phyloP scores from a whole-genome alignment of 2,797 vertebrate species.

The Remorina albescens region DNA sequence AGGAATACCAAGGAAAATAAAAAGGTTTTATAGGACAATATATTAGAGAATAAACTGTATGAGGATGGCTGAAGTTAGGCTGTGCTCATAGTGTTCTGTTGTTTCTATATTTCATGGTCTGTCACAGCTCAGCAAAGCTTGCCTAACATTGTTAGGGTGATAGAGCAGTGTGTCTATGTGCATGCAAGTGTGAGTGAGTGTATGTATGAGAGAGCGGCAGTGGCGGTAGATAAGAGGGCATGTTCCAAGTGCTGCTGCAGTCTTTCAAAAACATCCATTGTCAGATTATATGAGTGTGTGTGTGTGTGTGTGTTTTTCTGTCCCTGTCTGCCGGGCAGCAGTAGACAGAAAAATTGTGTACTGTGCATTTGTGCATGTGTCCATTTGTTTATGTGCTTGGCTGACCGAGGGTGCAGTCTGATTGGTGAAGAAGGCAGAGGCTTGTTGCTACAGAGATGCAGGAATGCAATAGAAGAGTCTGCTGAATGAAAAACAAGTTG shows the following conservation, averaged over 20 bases:
- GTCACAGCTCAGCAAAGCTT: constrained; percentile 77
- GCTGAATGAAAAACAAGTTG: constrained; percentile 26
- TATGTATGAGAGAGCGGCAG: constrained; percentile 23
- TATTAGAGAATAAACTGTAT: constrained; percentile 58
- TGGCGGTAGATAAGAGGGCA: constrained; percentile 50
- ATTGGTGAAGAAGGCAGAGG: constrained; percentile 60
- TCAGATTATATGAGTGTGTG: constrained; percentile 4
- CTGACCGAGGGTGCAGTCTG: constrained; percentile 57
- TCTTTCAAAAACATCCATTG: constrained; percentile 60
- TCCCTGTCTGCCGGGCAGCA: constrained; percentile 17
- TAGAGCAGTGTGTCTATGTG: constrained; percentile 58
- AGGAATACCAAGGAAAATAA: constrained; percentile 28
- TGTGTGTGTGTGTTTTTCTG: background rate
- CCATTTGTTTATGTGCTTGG: constrained; percentile 43
- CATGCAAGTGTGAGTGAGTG: constrained; percentile 33
- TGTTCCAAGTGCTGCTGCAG: constrained; percentile 45
- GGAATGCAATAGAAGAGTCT: constrained; percentile 46
- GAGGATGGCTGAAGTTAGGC: constrained; percentile 55
- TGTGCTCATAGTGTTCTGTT: constrained; percentile 62
- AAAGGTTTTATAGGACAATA: constrained; percentile 48
- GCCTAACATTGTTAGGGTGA: constrained; percentile 75
- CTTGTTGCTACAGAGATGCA: constrained; percentile 77
- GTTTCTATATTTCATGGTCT: constrained; percentile 80
- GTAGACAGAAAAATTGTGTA: constrained; percentile 20
- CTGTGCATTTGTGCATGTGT: constrained; percentile 18